Percentiles rank a stretch among this genome's conserved stretches.
Evolutionary conservation across 2,888 invertebrate genomes (phyloP).

Genomic region (Apodemia mormo): DNA sequence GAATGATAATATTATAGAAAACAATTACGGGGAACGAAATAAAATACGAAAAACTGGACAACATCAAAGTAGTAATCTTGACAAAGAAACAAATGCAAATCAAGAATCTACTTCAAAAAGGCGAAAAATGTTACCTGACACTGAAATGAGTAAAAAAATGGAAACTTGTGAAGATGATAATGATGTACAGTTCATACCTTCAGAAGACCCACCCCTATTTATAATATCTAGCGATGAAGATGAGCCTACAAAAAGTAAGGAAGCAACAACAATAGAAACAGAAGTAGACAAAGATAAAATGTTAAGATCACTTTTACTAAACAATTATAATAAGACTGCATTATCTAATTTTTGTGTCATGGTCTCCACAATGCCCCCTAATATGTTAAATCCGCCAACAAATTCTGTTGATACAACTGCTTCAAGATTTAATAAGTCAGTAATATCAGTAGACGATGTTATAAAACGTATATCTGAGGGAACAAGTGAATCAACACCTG

Average conservation of each 20-base stretch:
- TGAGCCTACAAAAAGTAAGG: not conserved
- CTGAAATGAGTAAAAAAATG: not conserved
- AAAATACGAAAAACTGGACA: not conserved
- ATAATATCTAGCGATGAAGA: constrained; percentile 7
- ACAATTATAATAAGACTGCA: not conserved
- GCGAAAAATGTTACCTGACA: not conserved
- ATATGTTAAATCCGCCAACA: not conserved
- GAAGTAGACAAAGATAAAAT: not conserved
- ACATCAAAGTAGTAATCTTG: not conserved
- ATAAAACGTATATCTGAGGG: not conserved
- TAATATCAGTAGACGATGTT: not conserved
- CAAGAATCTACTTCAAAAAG: not conserved
- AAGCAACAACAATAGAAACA: not conserved
- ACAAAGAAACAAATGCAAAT: no score
- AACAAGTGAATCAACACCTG: not conserved
- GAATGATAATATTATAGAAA: not conserved
- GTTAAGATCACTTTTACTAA: not conserved
- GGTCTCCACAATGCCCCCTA: not conserved
- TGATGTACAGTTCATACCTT: not conserved
- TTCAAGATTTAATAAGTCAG: not conserved
- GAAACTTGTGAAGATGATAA: not conserved
- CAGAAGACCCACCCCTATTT: not conserved
- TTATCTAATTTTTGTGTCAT: not conserved
- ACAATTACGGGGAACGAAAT: not conserved
- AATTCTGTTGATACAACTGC: not conserved